Evolutionary conservation across 2,113 vertebrate genomes (phyloP).

Genomic region (Paramisgurnus dabryanus): DNA sequence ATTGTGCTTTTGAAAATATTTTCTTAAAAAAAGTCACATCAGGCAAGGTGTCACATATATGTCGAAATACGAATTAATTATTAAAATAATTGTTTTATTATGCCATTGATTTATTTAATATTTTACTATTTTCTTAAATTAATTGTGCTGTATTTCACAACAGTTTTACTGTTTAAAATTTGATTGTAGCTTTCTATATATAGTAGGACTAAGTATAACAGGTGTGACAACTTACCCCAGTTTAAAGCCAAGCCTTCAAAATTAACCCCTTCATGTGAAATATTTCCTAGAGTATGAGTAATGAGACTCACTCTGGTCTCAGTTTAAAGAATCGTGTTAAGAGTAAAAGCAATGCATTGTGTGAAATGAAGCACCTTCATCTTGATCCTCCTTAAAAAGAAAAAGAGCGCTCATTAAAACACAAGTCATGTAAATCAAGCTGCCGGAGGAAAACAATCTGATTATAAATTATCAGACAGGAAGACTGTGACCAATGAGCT

Average conservation of each 20-base stretch:
- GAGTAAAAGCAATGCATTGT: not conserved
- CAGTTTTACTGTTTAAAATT: too few species aligned
- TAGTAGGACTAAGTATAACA: too few species aligned
- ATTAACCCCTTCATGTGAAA: not conserved
- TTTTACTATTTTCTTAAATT: too few species aligned
- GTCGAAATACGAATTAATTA: too few species aligned
- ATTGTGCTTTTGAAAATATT: too few species aligned
- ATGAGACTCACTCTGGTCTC: not conserved
- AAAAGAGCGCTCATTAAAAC: not conserved
- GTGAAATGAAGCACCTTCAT: slow-evolving; percentile 11
- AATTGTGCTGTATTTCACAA: too few species aligned
- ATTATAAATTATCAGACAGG: slow-evolving; percentile 55
- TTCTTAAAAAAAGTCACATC: too few species aligned
- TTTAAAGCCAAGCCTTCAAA: not conserved
- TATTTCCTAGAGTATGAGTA: not conserved
- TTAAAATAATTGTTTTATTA: too few species aligned
- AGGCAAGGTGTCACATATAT: too few species aligned
- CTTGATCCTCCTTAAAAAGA: not conserved
- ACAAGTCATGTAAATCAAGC: slow-evolving; percentile 38
- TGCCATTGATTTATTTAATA: too few species aligned
- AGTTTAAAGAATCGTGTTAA: not conserved
- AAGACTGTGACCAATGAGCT: slow-evolving; percentile 66
- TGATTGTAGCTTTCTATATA: too few species aligned
- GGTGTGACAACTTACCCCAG: too few species aligned
- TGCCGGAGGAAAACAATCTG: slow-evolving; percentile 35